A percentile compares a stretch with the other conserved stretches of the same genome.
Evolutionary conservation across 2,797 vertebrate species (phyloP).

Genomic region (Xiphorhynchus erythropygius): DNA sequence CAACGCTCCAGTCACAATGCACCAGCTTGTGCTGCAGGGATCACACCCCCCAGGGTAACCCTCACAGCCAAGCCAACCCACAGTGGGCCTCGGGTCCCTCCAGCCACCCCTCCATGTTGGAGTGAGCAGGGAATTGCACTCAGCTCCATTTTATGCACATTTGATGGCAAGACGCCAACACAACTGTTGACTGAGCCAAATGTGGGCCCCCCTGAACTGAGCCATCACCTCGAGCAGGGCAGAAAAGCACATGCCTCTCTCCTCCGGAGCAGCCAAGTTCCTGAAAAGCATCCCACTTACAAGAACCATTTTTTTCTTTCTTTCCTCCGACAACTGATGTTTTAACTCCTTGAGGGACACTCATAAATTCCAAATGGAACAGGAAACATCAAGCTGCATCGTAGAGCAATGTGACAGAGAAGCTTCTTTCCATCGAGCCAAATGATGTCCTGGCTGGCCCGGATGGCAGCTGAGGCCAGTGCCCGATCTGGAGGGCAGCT

Average conservation of each 20-base stretch:
- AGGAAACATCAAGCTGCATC: neutral
- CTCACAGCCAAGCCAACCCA: neutral
- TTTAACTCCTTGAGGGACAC: conserved; percentile 10
- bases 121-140: conserved; percentile 23
- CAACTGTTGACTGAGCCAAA: conserved; percentile 62
- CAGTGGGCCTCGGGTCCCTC: neutral
- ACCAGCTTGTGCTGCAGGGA: neutral
- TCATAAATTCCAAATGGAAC: neutral
- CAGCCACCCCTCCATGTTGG: conserved; percentile 41
- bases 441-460: neutral
- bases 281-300: conserved; percentile 60
- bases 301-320: neutral
- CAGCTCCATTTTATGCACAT: conserved; percentile 68
- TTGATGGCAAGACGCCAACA: conserved; percentile 53
- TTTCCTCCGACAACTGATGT: neutral
- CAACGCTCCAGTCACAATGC: neutral
- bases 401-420: neutral
- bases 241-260: conserved; percentile 62
- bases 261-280: conserved; percentile 54
- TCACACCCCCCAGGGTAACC: neutral
- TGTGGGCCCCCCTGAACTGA: conserved; percentile 65
- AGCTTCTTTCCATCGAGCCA: neutral
- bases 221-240: conserved; percentile 57
- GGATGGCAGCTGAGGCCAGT: neutral
- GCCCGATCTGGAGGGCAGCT: neutral